Base-by-base conservation (phyloP, 1,140 invertebrate species). In the Nasonia giraulti region DNA sequence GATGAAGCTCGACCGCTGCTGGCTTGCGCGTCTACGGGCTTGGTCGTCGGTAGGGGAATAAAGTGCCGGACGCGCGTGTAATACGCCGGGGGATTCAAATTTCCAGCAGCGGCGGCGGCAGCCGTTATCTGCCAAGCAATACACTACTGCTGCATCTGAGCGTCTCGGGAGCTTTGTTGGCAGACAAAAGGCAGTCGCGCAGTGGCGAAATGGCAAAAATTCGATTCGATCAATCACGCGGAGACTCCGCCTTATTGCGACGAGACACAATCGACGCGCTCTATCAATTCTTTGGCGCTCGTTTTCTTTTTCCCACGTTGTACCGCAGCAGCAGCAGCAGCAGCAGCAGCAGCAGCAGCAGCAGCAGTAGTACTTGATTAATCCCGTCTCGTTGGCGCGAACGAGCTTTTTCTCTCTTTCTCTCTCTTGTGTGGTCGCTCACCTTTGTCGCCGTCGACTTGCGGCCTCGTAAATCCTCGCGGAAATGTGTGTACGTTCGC, bases 1-100 rank as follows among this genome's bases (percentile, higher is more conserved):
- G 55, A 62, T 62, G 55, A 62, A 62, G 17, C 55, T 62, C 55
- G 17, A 62, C 14, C 17, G 11, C 12, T n/a, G 17, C 27, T 27
- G 27, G 17, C 14, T 62, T 17, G 14, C 14, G 55, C 20, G 14
- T 62, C 17, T 20, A 62, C 55, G 55, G 3, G 14, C 14, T 20
- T 4, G 5, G 6, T 62, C 55, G 55, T 20, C 55, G 17, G 40
- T 8, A 73, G 10, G 33, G 37, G 73, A 75, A 44, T 44, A 78
- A 78, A 75, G 37, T 75, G 37, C 37, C 74, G 31, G 37, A 40
- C 31, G 74, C 37, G 74, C 8, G 4, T 44, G 20, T 37, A 37
- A 75, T 75, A 75, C 74, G 40, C 31, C 5, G 3, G 31, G 40
- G 77, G 31, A 79, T 79, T 79, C 77, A 79, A 62, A 79, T 62